phyloP scores from a whole-genome alignment of 2,113 vertebrate species.

The Onychorhynchus coronatus region DNA sequence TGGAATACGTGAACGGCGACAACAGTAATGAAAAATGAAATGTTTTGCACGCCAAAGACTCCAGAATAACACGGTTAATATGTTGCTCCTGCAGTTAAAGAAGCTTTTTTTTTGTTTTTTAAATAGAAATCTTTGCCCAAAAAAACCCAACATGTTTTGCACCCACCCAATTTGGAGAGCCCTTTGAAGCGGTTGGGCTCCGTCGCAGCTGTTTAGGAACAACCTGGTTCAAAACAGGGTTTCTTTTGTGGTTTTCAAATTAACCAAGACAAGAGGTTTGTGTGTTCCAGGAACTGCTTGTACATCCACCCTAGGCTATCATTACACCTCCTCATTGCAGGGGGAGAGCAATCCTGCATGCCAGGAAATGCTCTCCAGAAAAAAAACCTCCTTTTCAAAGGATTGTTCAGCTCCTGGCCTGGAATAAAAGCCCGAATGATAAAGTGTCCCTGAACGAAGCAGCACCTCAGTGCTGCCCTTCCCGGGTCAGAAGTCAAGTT shows the following conservation, averaged over 20 bases:
- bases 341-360: not conserved
- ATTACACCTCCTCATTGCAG: not conserved
- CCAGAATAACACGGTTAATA: slow-evolving; percentile 36
- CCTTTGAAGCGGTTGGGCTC: not conserved
- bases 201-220: not conserved
- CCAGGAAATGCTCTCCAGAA: not conserved
- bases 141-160: not conserved
- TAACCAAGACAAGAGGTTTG: slow-evolving; percentile 17
- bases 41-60: slow-evolving; percentile 79
- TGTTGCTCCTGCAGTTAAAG: not conserved
- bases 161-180: not conserved
- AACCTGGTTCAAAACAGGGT: not conserved
- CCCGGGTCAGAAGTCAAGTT: not conserved
- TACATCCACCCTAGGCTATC: slow-evolving; percentile 40
- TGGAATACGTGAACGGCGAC: slow-evolving; percentile 75
- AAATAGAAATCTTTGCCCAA: not conserved
- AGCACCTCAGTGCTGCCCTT: not conserved
- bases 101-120: not conserved
- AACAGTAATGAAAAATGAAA: slow-evolving; percentile 89
- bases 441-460: not conserved
- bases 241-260: slow-evolving; percentile 45
- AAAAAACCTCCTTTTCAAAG: not conserved
- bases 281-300: not conserved
- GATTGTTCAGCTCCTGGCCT: not conserved
- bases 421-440: not conserved